Conservation (phyloP, 2,888 invertebrate species). For the Melieria omissa region DNA sequence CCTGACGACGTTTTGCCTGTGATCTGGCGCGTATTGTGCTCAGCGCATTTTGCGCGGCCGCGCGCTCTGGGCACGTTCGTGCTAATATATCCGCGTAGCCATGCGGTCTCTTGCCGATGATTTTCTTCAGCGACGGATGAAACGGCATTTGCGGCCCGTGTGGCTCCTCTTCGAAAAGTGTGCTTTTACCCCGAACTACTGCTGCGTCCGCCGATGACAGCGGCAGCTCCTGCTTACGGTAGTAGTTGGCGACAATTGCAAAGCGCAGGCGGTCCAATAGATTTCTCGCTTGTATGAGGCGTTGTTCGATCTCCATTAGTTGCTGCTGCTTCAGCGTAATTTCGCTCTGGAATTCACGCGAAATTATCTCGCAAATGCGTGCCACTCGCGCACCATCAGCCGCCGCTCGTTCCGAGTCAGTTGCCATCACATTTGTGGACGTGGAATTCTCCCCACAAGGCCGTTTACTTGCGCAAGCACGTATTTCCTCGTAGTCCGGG, state of each 20-base stretch:
- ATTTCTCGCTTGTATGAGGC: constrained; percentile 71
- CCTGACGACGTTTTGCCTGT: constrained; percentile 55
- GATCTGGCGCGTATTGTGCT: constrained; percentile 58
- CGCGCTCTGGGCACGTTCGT: constrained; percentile 66
- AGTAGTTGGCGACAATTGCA: constrained; percentile 72
- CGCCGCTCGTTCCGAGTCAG: background rate
- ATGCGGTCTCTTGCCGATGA: constrained; percentile 73
- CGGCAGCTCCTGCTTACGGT: constrained; percentile 70
- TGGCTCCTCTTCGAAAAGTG: constrained; percentile 53
- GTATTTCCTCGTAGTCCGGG: constrained; percentile 69
- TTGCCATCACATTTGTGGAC: background rate
- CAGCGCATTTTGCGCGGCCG: constrained; percentile 68
- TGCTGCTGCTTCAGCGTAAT: constrained; percentile 77
- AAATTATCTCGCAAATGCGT: constrained; percentile 74
- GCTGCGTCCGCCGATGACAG: constrained; percentile 61
- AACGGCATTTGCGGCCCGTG: constrained; percentile 69
- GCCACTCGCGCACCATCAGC: constrained; percentile 42
- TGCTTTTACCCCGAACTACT: constrained; percentile 53
- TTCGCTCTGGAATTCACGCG: constrained; percentile 79
- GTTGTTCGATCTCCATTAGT: constrained; percentile 76
- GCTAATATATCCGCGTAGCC: constrained; percentile 68
- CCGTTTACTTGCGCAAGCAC: constrained; percentile 4
- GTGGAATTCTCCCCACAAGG: constrained; percentile 19
- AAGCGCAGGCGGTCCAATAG: constrained; percentile 72
- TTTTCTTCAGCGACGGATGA: constrained; percentile 81